A percentile compares a stretch with the other conserved stretches of the same genome.
Conservation (phyloP, 2,113 vertebrate species). For the Gasterosteus aculeatus region DNA sequence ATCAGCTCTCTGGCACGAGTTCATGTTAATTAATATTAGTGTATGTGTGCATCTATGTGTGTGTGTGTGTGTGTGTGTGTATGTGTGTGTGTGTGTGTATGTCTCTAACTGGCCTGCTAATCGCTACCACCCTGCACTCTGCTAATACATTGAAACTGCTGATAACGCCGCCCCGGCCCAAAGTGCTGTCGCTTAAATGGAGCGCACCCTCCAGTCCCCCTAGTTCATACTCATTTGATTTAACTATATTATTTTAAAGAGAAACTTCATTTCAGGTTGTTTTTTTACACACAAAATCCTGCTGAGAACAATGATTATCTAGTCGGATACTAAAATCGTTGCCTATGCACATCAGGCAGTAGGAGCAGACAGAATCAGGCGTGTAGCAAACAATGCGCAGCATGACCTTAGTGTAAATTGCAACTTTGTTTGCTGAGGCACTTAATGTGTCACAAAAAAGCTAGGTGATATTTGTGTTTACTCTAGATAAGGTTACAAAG, state of each 20-base stretch:
- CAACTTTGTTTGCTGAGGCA: conserved; percentile 27
- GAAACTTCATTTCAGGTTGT: neutral
- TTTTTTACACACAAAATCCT: neutral
- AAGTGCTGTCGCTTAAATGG: neutral
- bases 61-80: neutral
- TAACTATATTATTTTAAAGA: neutral
- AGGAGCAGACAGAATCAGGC: conserved; percentile 9
- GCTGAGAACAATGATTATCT: neutral
- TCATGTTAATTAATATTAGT: neutral
- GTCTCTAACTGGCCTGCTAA: neutral
- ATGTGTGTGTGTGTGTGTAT: neutral
- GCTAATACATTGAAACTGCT: neutral
- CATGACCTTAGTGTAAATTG: conserved; percentile 40
- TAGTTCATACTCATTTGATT: neutral
- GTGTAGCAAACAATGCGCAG: neutral
- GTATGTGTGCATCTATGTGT: neutral
- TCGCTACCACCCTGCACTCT: neutral
- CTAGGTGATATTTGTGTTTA: conserved; percentile 49
- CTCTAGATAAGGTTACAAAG: conserved; percentile 52
- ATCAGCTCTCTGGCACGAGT: neutral
- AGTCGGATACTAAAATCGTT: neutral
- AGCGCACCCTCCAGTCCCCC: neutral
- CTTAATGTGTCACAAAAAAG: conserved; percentile 26
- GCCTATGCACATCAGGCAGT: neutral
- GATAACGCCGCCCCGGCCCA: neutral